Evolutionary conservation across 2,797 vertebrate genomes (phyloP), one percentile per base, ranked within the genome.

Genomic region (Microctenopoma steveboyesi): DNA sequence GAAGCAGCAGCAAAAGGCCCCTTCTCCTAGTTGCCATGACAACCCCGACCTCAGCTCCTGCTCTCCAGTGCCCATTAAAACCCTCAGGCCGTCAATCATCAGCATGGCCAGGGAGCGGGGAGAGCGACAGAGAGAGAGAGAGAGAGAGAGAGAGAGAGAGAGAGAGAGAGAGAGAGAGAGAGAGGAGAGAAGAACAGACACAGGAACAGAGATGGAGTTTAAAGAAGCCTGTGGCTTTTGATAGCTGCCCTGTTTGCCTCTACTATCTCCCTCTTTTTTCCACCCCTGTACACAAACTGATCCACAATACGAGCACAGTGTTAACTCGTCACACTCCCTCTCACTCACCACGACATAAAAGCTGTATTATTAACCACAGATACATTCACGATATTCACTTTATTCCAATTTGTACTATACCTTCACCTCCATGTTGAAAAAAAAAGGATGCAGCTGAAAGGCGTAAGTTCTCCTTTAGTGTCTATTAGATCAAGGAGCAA

Each of bases 1-100:
- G 92, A 91, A 92, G 90, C 92, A 82, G 91, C 84, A 84, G 92
- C 87, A 89, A 92, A 92, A 90, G 91, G 91, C 92, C 93, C 91
- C 88, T 89, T 93, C 92, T 93, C 89, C 92, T 93, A 91, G 94
- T 95, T 95, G 93, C 94, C 91, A 95, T 95, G 94, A 94, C 91
- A 94, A 95, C 94, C 88, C 90, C 92, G 93, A 93, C 94, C 93
- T 93, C 92, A 90, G 92, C 91, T 94, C 91, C 91, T 87, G 92
- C 93, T 95, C 94, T 93, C 91, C 87, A 91, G 92, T 92, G 92
- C 92, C 93, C 92, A 93, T 93, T 94, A 94, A 94, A 94, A 94
- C 93, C 93, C 94, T 93, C 93, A 91, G 93, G 93, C 93, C 91
- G 94, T 94, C 94, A 94, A 94, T 95, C 94, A 95, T 90, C 92